Evolutionary conservation across 1,140 invertebrate species (phyloP).

Genomic region (Stenopsyche tienmushanensis): DNA sequence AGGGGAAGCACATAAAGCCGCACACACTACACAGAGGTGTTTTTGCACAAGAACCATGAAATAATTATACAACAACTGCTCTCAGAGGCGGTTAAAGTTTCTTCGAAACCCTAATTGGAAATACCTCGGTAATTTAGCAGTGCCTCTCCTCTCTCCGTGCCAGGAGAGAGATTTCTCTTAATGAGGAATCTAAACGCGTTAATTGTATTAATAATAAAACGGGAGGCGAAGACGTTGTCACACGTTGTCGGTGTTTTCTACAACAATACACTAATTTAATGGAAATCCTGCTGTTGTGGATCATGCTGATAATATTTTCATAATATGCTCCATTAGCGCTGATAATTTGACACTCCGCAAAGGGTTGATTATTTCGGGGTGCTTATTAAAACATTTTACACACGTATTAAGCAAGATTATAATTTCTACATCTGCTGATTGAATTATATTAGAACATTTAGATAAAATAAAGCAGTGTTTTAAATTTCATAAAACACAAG

Average conservation of each 20-base stretch:
- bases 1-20: not conserved
- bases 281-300: too few relatives aligned
- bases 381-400: too few relatives aligned
- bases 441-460: too few relatives aligned
- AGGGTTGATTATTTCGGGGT: too few relatives aligned
- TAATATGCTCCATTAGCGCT: too few relatives aligned
- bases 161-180: constrained; percentile 8
- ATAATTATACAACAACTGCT: constrained; percentile 32
- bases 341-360: too few relatives aligned
- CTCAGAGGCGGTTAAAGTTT: constrained; percentile 23
- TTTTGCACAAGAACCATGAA: not conserved
- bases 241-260: not conserved
- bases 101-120: constrained; percentile 34
- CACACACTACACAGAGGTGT: not conserved
- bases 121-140: constrained; percentile 34
- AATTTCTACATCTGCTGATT: too few relatives aligned
- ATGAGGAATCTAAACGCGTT: constrained; percentile 25
- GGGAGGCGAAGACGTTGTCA: not conserved
- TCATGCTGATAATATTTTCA: too few relatives aligned
- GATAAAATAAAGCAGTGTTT: too few relatives aligned
- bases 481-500: too few relatives aligned
- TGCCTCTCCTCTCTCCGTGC: not conserved
- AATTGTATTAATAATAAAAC: constrained; percentile 4
- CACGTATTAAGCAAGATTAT: too few relatives aligned
- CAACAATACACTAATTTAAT: not conserved